A percentile compares a stretch with the other conserved stretches of the same genome.
Conservation (phyloP, 1,140 invertebrate species). For the Diorhabda elongata region DNA sequence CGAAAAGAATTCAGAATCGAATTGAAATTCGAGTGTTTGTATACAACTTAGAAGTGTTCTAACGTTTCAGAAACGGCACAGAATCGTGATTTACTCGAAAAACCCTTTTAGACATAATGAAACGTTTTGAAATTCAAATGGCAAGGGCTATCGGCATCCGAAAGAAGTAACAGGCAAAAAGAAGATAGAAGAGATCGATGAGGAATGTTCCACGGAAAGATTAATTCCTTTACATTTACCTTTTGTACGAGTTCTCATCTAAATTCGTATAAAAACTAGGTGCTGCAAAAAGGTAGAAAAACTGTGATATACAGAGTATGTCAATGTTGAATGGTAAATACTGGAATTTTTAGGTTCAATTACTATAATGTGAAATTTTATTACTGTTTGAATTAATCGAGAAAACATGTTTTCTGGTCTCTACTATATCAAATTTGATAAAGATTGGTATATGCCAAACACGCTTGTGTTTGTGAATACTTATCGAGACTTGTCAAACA, state of each 20-base stretch:
- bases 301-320: too few relatives aligned
- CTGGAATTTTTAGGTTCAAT: too few relatives aligned
- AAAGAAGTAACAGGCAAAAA: not conserved
- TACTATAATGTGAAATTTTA: too few relatives aligned
- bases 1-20: not conserved
- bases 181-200: not conserved
- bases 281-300: too few relatives aligned
- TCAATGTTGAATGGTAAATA: too few relatives aligned
- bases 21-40: constrained; percentile 12
- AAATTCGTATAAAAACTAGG: too few relatives aligned
- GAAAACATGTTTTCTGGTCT: too few relatives aligned
- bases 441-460: too few relatives aligned
- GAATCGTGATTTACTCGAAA: not conserved
- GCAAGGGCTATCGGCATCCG: not conserved
- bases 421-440: too few relatives aligned
- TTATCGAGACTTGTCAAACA: too few relatives aligned
- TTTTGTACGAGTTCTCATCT: not conserved
- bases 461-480: too few relatives aligned
- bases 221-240: not conserved
- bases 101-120: constrained; percentile 14
- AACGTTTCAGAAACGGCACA: not conserved
- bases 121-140: constrained; percentile 25
- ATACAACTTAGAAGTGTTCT: constrained; percentile 1
- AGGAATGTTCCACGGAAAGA: not conserved
- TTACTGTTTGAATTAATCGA: too few relatives aligned